Percentiles rank a stretch among this genome's conserved stretches.
Evolutionary conservation across 2,797 vertebrate species (phyloP).

Genomic region (Catharus ustulatus): DNA sequence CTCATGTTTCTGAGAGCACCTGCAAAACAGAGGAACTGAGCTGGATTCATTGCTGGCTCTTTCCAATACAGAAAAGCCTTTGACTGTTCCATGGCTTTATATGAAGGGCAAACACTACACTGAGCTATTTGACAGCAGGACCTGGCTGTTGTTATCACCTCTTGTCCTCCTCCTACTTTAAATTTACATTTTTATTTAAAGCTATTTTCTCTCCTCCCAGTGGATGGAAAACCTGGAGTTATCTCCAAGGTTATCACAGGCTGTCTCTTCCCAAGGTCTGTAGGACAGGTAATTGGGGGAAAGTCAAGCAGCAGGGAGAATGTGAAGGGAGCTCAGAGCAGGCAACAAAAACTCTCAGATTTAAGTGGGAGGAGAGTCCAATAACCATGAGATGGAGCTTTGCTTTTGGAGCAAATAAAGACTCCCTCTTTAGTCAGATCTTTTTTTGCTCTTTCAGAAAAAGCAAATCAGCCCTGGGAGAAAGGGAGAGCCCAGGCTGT

Average conservation of each 20-base stretch:
- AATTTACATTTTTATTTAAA: conserved; percentile 46
- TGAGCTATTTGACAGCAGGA: conserved; percentile 22
- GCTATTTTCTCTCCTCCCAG: conserved; percentile 14
- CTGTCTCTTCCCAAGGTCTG: neutral
- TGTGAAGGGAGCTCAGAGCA: neutral
- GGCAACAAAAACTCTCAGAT: accelerated
- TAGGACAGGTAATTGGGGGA: neutral
- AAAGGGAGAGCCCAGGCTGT: neutral
- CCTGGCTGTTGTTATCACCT: conserved; percentile 7
- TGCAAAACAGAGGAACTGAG: neutral
- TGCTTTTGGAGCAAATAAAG: neutral
- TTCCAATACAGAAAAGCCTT: neutral
- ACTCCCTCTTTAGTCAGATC: neutral
- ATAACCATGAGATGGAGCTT: neutral
- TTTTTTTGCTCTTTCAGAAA: neutral
- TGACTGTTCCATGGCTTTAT: neutral
- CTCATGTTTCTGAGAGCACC: neutral
- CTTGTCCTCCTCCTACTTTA: neutral
- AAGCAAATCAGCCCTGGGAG: neutral
- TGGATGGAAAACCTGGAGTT: neutral
- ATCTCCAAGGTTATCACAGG: neutral
- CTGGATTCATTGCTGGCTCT: neutral
- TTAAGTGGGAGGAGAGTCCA: neutral
- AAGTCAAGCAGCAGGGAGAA: neutral
- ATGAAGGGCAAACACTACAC: neutral